Conservation (phyloP, 2,888 invertebrate genomes). For the Ceraclea dissimilis region DNA sequence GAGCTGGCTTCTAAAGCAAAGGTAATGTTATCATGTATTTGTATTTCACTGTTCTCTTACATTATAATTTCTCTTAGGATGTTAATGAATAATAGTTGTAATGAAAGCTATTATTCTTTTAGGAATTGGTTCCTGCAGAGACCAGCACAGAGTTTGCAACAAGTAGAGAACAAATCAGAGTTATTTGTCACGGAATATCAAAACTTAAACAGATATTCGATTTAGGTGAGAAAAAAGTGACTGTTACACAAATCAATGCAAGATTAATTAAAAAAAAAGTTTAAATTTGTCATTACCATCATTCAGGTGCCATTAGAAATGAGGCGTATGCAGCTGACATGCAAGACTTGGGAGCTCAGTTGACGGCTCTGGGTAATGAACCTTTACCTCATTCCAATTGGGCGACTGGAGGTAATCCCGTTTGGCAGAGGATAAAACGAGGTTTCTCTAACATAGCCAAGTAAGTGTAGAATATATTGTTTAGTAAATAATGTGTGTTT, state of each 20-base stretch:
- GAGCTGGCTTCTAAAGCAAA: slow-evolving; percentile 51
- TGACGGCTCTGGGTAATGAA: slow-evolving; percentile 37
- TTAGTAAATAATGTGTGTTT: no score
- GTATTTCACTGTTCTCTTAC: not conserved
- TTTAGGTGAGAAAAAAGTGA: slow-evolving; percentile 27
- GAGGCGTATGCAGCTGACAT: slow-evolving; percentile 44
- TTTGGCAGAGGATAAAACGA: slow-evolving; percentile 24
- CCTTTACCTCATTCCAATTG: slow-evolving; percentile 27
- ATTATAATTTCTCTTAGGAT: not conserved
- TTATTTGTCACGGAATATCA: slow-evolving; percentile 46
- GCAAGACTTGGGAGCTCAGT: slow-evolving; percentile 46
- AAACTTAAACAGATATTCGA: slow-evolving; percentile 49
- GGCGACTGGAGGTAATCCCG: slow-evolving; percentile 27
- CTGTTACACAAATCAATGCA: no score
- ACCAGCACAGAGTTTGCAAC: slow-evolving; percentile 48
- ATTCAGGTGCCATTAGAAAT: slow-evolving; percentile 30
- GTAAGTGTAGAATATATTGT: slow-evolving; percentile 7
- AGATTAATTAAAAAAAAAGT: not conserved
- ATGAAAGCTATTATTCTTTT: slow-evolving; percentile 22
- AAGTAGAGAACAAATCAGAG: slow-evolving; percentile 48
- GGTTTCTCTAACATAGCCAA: slow-evolving; percentile 23
- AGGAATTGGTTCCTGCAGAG: slow-evolving; percentile 49
- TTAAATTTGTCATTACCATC: not conserved
- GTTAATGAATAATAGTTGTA: not conserved
- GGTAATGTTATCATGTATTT: slow-evolving; percentile 27